Conservation (phyloP, 2,888 invertebrate species). For the Acrobasis suavella region DNA sequence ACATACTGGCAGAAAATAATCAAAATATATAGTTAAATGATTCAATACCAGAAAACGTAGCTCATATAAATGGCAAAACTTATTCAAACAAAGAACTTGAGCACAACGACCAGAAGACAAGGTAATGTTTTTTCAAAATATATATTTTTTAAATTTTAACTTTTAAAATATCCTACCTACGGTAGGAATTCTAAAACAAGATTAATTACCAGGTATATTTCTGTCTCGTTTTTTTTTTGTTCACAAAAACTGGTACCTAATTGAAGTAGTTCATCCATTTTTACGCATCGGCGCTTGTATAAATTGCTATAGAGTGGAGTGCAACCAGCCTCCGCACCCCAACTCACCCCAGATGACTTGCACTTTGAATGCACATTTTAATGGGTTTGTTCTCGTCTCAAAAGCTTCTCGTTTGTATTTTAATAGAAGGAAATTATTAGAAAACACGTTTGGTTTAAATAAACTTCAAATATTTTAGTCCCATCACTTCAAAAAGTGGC, state of each 20-base stretch:
- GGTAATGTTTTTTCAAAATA: no score
- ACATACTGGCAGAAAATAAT: no score
- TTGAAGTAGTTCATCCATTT: constrained; percentile 64
- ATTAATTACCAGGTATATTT: constrained; percentile 20
- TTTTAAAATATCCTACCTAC: neutral
- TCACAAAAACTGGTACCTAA: constrained; percentile 45
- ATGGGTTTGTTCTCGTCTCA: constrained; percentile 60
- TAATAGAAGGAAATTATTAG: constrained; percentile 54
- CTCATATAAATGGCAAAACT: no score
- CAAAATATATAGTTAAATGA: no score
- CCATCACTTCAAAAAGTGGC: neutral
- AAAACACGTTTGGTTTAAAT: constrained; percentile 21
- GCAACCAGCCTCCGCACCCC: constrained; percentile 25
- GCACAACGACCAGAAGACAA: no score
- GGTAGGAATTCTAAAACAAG: neutral
- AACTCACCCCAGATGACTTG: constrained; percentile 70
- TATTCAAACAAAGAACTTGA: no score
- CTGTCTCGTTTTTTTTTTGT: constrained; percentile 19
- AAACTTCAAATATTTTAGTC: neutral
- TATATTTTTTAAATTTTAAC: no score
- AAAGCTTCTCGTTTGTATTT: constrained; percentile 42
- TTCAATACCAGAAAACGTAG: no score
- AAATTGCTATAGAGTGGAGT: constrained; percentile 58
- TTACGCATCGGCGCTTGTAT: constrained; percentile 66
- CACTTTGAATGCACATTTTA: constrained; percentile 75